Percentiles rank a stretch among this genome's conserved stretches.
Conservation (phyloP, 2,113 vertebrate genomes). For the Haemorhous mexicanus region DNA sequence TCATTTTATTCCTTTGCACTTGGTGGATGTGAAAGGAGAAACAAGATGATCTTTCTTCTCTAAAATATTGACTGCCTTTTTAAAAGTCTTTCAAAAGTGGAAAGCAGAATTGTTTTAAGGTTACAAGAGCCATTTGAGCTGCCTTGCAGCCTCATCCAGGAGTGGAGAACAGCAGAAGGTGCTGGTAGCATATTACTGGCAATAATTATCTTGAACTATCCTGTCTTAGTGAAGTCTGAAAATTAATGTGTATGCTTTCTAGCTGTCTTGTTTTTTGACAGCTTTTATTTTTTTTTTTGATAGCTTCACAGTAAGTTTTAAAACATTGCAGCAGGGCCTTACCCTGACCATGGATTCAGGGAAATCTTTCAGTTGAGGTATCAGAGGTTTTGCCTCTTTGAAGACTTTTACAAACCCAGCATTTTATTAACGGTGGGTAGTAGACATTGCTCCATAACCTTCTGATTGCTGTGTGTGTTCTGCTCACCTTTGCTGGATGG, state of each 20-base stretch:
- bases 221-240: conserved; percentile 28
- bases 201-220: conserved; percentile 6
- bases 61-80: neutral
- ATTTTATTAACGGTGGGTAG: neutral
- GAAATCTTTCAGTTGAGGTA: neutral
- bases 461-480: neutral
- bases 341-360: neutral
- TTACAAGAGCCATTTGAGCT: neutral
- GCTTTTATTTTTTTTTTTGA: neutral
- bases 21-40: neutral
- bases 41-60: neutral
- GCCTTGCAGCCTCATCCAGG: neutral
- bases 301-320: neutral
- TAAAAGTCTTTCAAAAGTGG: neutral
- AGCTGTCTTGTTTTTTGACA: neutral
- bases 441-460: neutral
- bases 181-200: neutral
- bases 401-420: neutral
- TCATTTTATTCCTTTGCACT: neutral
- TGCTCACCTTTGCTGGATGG: neutral
- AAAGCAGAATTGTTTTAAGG: neutral
- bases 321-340: neutral
- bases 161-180: neutral
- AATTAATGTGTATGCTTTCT: neutral
- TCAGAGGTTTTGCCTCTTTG: neutral